Percentiles rank a stretch among this genome's conserved stretches.
These are phyloP conservation scores for Hypanus sabinus DNA, from an alignment of 2,113 vertebrate genomes.

Conservation along the genomic window DNA sequence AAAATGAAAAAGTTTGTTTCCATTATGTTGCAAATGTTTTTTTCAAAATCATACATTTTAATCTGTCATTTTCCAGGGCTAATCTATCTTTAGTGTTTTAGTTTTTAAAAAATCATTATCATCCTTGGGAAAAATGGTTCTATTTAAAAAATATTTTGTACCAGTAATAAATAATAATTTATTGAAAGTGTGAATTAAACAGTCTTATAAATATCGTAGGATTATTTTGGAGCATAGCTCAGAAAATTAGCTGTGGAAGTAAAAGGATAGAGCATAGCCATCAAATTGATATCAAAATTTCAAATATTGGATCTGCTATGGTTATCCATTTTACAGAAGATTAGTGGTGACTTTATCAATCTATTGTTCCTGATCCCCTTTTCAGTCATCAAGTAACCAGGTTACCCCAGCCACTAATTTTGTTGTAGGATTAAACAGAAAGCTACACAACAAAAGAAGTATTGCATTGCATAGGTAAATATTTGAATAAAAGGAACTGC, in stretches of 20 bases:
- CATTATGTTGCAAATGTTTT: neutral
- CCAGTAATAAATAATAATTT: neutral
- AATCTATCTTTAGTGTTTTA: neutral
- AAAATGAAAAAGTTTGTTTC: neutral
- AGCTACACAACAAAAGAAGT: neutral
- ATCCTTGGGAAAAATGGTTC: neutral
- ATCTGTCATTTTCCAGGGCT: neutral
- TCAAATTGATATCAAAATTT: neutral
- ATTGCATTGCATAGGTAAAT: neutral
- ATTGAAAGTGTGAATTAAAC: neutral
- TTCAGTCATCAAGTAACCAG: neutral
- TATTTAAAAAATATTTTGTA: neutral
- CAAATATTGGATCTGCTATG: neutral
- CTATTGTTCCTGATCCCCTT: neutral
- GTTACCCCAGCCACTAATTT: neutral
- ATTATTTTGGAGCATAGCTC: neutral
- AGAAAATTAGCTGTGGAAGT: neutral
- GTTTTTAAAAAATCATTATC: neutral
- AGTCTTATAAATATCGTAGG: neutral
- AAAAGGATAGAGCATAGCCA: too few species aligned
- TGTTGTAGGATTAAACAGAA: neutral
- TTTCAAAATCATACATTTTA: neutral
- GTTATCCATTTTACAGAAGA: neutral
- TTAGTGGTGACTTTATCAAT: neutral
- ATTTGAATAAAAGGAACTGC: slow-evolving; percentile 18